Percentiles rank a stretch among this genome's conserved stretches.
Conservation (phyloP, 2,888 invertebrate species). For the Gryllus longicercus region DNA sequence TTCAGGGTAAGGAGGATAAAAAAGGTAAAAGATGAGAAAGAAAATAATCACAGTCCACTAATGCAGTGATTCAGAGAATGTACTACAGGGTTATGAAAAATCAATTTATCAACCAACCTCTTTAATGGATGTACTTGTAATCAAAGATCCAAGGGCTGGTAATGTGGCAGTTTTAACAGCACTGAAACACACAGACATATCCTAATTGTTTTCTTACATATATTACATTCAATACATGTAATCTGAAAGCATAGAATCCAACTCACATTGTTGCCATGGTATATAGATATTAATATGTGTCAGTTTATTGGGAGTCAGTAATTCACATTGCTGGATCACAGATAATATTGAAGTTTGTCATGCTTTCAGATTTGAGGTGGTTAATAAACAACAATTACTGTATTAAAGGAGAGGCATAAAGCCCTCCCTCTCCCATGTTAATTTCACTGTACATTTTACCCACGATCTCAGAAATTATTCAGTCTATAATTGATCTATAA, state of each 20-base stretch:
- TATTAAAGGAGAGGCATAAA: no score
- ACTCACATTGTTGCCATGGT: neutral
- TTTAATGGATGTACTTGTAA: conserved; percentile 47
- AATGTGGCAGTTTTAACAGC: conserved; percentile 61
- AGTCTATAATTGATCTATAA: no score
- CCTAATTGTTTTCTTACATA: conserved; percentile 20
- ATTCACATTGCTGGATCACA: no score
- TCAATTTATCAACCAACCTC: conserved; percentile 44
- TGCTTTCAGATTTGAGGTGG: no score
- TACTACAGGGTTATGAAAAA: neutral
- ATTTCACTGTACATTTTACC: no score
- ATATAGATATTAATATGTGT: neutral
- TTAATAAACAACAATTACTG: no score
- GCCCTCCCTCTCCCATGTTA: no score
- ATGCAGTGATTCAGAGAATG: neutral
- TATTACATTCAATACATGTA: neutral
- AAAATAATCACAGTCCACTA: neutral
- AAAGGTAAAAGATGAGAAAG: neutral
- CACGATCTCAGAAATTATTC: no score
- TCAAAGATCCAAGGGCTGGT: conserved; percentile 60
- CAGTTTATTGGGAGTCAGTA: no score
- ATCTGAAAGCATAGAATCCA: neutral
- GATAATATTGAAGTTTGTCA: no score
- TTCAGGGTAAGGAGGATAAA: no score
- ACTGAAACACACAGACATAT: conserved; percentile 42